Evolutionary conservation across 2,113 vertebrate species (phyloP).

Genomic region (Ploceus nigricollis): DNA sequence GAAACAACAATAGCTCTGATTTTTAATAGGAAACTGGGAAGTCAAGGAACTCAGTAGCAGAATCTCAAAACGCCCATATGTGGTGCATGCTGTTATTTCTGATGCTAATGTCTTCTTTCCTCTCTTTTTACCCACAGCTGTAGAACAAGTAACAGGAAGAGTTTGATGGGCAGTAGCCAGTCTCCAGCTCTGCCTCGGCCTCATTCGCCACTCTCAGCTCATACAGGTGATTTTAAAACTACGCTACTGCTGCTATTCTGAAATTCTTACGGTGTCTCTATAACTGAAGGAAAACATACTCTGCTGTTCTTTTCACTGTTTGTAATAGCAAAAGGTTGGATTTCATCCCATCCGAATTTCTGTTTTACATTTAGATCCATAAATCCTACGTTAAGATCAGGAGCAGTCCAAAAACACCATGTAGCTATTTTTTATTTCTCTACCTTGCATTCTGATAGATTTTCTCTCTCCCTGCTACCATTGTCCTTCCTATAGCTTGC

Average conservation of each 20-base stretch:
- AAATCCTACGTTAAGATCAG: neutral
- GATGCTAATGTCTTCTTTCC: neutral
- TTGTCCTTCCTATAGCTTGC: neutral
- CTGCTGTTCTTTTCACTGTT: neutral
- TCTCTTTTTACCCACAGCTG: conserved; percentile 77
- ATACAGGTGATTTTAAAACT: conserved; percentile 79
- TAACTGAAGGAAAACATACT: neutral
- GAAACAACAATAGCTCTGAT: neutral
- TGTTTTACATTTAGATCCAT: neutral
- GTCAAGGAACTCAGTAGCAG: neutral
- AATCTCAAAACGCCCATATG: neutral
- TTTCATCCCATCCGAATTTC: neutral
- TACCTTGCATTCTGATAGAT: neutral
- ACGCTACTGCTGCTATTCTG: neutral
- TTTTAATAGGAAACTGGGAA: neutral
- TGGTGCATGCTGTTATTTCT: neutral
- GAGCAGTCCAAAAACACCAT: neutral
- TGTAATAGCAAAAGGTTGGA: neutral
- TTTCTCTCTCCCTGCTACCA: neutral
- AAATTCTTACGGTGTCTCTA: neutral
- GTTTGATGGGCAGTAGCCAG: conserved; percentile 91
- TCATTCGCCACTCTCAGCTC: conserved; percentile 93
- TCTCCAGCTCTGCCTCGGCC: conserved; percentile 88
- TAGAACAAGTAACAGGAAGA: conserved; percentile 95
- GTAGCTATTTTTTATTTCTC: neutral